Conservation (phyloP, 2,113 vertebrate genomes). For the Thamnophis sirtalis region DNA sequence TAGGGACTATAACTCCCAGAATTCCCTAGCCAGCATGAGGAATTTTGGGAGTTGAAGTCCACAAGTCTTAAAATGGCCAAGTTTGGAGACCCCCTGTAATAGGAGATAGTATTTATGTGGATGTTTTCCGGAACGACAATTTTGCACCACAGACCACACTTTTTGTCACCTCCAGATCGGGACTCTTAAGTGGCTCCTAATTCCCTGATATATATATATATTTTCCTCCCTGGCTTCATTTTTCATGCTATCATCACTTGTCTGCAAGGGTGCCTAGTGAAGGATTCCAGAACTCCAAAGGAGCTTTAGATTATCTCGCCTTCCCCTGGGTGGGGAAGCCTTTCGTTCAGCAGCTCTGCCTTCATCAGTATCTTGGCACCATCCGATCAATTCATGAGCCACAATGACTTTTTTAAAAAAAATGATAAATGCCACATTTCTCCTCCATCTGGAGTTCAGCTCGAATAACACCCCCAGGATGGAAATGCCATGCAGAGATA, state of each 20-base stretch:
- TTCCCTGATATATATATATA: conserved; percentile 57
- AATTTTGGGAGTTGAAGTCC: neutral
- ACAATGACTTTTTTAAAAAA: neutral
- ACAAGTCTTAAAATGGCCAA: neutral
- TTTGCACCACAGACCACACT: conserved; percentile 52
- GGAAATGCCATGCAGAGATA: conserved; percentile 25
- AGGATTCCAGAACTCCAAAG: conserved; percentile 48
- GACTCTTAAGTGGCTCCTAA: conserved; percentile 64
- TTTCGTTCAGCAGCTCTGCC: conserved; percentile 25
- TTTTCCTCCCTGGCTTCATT: conserved; percentile 39
- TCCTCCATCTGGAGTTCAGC: neutral
- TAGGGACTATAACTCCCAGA: neutral
- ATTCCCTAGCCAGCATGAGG: neutral
- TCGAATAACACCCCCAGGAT: neutral
- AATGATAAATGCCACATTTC: neutral
- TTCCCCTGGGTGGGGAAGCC: neutral
- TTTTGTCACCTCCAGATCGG: conserved; percentile 62
- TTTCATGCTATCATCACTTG: conserved; percentile 41
- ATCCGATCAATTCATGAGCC: conserved; percentile 30
- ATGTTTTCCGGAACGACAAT: conserved; percentile 50
- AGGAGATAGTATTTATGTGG: conserved; percentile 53
- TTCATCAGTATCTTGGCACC: conserved; percentile 40
- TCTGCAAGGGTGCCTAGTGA: conserved; percentile 50
- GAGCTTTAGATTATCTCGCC: conserved; percentile 39
- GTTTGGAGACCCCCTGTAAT: neutral